A percentile compares a stretch with the other conserved stretches of the same genome.
Conservation (phyloP, 2,113 vertebrate species). For the Murina feae region DNA sequence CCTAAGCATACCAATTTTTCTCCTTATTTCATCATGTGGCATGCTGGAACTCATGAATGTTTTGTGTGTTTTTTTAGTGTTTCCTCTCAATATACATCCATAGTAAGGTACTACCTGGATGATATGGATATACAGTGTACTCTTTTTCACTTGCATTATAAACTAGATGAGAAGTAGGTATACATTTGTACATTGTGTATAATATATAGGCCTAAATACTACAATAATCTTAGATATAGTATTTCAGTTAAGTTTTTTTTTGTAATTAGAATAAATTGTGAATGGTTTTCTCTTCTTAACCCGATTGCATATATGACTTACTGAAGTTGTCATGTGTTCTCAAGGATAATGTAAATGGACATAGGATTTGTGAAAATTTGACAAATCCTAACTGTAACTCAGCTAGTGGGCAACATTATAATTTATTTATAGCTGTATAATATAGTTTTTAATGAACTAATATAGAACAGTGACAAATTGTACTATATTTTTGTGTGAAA, state of each 20-base stretch:
- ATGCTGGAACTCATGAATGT: neutral
- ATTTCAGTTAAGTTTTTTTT: constrained; percentile 60
- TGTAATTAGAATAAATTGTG: constrained; percentile 38
- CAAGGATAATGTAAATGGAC: constrained; percentile 53
- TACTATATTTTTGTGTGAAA: constrained; percentile 65
- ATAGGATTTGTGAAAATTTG: constrained; percentile 42
- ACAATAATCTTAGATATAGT: neutral
- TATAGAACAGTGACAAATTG: constrained; percentile 30
- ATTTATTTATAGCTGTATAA: constrained; percentile 42
- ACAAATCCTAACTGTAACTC: constrained; percentile 56
- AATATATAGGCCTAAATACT: neutral
- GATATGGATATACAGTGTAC: neutral
- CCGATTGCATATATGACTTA: neutral
- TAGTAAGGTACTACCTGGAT: neutral
- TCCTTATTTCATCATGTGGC: neutral
- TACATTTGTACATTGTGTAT: neutral
- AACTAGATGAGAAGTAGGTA: neutral
- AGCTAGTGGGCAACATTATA: constrained; percentile 45
- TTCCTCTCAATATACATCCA: neutral
- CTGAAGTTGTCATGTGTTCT: constrained; percentile 42
- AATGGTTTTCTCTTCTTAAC: constrained; percentile 30
- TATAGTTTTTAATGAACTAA: constrained; percentile 66
- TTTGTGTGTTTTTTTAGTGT: neutral
- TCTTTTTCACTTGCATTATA: neutral
- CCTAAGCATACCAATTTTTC: neutral